A percentile compares a stretch with the other conserved stretches of the same genome.
phyloP scores from a whole-genome alignment of 2,888 invertebrate species.

The Hirtodrosophila trivittata region DNA sequence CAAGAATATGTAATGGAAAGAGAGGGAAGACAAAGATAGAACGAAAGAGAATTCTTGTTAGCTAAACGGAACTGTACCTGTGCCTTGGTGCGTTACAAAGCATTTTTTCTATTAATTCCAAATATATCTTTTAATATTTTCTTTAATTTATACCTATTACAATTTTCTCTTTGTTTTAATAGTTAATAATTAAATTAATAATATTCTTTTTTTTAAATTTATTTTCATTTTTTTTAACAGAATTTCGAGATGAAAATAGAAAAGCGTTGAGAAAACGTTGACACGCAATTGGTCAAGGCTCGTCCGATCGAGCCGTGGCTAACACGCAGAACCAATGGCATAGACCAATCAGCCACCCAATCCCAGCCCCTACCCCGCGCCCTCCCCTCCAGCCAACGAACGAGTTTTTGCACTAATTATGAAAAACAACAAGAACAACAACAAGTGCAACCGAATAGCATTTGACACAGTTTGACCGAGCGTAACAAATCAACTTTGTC shows the following conservation, averaged over 20 bases:
- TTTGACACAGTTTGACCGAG: slow-evolving; percentile 78
- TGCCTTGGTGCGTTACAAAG: too few species aligned
- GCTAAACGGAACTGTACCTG: too few species aligned
- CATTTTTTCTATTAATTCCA: too few species aligned
- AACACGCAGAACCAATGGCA: slow-evolving; percentile 55
- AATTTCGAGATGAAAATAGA: slow-evolving; percentile 8
- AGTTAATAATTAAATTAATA: too few species aligned
- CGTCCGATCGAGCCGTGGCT: slow-evolving; percentile 50
- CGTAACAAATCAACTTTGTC: slow-evolving; percentile 67
- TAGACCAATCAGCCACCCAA: slow-evolving; percentile 1
- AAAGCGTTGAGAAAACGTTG: slow-evolving; percentile 33
- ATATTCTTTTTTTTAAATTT: too few species aligned
- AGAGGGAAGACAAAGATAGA: too few species aligned
- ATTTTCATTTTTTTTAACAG: too few species aligned
- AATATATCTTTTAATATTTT: too few species aligned
- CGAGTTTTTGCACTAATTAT: slow-evolving; percentile 42
- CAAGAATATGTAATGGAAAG: too few species aligned
- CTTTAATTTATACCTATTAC: too few species aligned
- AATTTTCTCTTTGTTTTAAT: too few species aligned
- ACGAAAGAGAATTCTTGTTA: too few species aligned
- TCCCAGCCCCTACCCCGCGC: not conserved
- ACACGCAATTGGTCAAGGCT: slow-evolving; percentile 55
- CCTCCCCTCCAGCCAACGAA: not conserved
- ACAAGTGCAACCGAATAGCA: slow-evolving; percentile 67
- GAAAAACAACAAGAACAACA: slow-evolving; percentile 23